phyloP scores from a whole-genome alignment of 2,888 invertebrate species.

The Monopis laevigella region DNA sequence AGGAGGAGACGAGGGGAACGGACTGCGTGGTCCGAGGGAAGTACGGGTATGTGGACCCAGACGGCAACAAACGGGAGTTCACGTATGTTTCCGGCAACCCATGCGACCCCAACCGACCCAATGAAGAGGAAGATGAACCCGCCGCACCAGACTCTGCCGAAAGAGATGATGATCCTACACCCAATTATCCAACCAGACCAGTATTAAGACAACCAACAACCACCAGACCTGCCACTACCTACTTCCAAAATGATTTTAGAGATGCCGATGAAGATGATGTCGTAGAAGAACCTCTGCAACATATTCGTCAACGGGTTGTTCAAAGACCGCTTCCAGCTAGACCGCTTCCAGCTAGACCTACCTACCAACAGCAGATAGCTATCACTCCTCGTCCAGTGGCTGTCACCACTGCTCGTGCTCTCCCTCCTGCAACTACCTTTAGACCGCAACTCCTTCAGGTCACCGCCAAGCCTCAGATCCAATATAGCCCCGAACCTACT shows the following conservation, averaged over 20 bases:
- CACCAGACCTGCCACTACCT: constrained; percentile 62
- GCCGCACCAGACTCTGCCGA: constrained; percentile 67
- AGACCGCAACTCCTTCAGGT: constrained; percentile 70
- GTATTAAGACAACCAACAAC: constrained; percentile 50
- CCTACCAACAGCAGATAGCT: constrained; percentile 60
- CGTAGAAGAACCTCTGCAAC: constrained; percentile 62
- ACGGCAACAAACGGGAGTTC: constrained; percentile 86
- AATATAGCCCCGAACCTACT: constrained; percentile 64
- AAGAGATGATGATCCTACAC: constrained; percentile 69
- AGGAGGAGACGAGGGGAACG: constrained; percentile 85
- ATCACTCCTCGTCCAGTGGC: constrained; percentile 70
- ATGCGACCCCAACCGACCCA: constrained; percentile 84
- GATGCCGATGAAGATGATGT: constrained; percentile 70
- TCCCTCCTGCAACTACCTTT: constrained; percentile 74
- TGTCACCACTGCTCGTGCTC: constrained; percentile 52
- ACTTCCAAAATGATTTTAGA: constrained; percentile 77
- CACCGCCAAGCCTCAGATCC: constrained; percentile 60
- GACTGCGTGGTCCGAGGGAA: constrained; percentile 89
- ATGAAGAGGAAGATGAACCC: constrained; percentile 68
- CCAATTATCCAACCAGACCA: constrained; percentile 68
- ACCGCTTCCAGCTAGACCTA: constrained; percentile 42
- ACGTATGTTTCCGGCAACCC: constrained; percentile 88
- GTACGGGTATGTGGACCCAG: constrained; percentile 88
- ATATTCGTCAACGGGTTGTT: constrained; percentile 53
- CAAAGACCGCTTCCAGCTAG: constrained; percentile 46